phyloP scores from a whole-genome alignment of 2,888 invertebrate genomes.

The Gibbula magus region DNA sequence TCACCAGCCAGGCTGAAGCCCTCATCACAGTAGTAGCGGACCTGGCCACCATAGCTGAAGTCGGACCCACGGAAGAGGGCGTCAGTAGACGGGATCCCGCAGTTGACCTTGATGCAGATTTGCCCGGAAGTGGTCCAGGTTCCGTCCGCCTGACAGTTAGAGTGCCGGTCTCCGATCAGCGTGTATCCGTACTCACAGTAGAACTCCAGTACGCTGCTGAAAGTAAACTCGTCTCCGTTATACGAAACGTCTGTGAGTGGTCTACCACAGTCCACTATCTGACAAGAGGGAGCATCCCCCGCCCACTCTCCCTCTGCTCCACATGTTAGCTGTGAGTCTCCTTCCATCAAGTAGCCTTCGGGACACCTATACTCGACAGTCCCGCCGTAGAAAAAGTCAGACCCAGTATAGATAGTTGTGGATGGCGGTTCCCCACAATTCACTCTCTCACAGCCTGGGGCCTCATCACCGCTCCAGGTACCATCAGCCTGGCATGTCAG shows the following conservation, averaged over 20 bases:
- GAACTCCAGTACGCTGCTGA: conserved; percentile 34
- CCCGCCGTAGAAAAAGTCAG: conserved; percentile 38
- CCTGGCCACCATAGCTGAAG: conserved; percentile 25
- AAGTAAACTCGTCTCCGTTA: conserved; percentile 34
- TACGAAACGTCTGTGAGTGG: conserved; percentile 14
- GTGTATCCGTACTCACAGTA: conserved; percentile 59
- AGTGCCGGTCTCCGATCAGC: conserved; percentile 47
- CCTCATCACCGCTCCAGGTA: conserved; percentile 47
- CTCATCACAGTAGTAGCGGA: conserved; percentile 57
- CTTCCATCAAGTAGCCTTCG: conserved; percentile 57
- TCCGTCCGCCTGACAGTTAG: conserved; percentile 61
- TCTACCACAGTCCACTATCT: conserved; percentile 12
- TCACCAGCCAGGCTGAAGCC: conserved; percentile 85
- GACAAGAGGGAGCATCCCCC: conserved; percentile 27
- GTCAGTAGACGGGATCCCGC: conserved; percentile 70
- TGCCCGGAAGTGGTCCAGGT: conserved; percentile 65
- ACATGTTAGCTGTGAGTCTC: conserved; percentile 56
- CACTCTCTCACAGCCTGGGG: background rate
- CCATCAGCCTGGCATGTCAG: conserved; percentile 62
- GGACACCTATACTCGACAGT: conserved; percentile 45
- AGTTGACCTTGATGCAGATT: conserved; percentile 71
- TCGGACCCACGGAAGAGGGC: conserved; percentile 19
- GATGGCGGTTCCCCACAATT: conserved; percentile 14
- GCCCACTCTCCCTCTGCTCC: conserved; percentile 55
- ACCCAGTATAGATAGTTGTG: background rate